phyloP scores from a whole-genome alignment of 2,797 vertebrate genomes.

The Lateolabrax maculatus region DNA sequence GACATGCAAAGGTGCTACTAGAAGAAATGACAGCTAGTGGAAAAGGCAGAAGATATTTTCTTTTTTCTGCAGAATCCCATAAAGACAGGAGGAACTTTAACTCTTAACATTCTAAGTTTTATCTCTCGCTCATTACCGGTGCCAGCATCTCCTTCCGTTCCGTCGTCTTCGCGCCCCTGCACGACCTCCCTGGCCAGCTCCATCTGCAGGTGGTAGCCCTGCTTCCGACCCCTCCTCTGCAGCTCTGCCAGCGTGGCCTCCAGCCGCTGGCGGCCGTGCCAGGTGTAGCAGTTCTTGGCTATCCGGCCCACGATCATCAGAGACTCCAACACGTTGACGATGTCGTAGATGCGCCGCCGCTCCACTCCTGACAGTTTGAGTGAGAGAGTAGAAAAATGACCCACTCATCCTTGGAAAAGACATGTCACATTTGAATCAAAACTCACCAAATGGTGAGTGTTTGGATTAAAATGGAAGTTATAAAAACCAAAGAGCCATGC shows the following conservation, averaged over 20 bases:
- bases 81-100: not conserved
- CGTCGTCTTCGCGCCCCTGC: slow-evolving; percentile 67
- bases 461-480: not conserved
- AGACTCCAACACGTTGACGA: slow-evolving; percentile 95
- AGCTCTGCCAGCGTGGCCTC: slow-evolving; percentile 87
- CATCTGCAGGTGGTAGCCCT: slow-evolving; percentile 92
- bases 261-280: slow-evolving; percentile 91
- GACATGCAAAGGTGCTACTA: not conserved
- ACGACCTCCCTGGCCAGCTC: slow-evolving; percentile 71
- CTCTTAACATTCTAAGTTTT: rapidly evolving
- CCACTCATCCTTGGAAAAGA: rapidly evolving
- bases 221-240: slow-evolving; percentile 87
- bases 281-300: slow-evolving; percentile 95
- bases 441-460: not conserved
- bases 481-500: not conserved
- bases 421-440: not conserved
- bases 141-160: slow-evolving; percentile 79
- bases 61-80: not conserved
- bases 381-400: not conserved
- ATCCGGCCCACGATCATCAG: slow-evolving; percentile 92
- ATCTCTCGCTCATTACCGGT: slow-evolving; percentile 81
- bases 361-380: slow-evolving; percentile 87
- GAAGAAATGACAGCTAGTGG: no score
- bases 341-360: slow-evolving; percentile 95
- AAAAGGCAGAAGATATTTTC: not conserved